These are phyloP conservation scores for Bryconaethiops microstoma DNA, from an alignment of 2,797 vertebrate species.

Conservation along the genomic window DNA sequence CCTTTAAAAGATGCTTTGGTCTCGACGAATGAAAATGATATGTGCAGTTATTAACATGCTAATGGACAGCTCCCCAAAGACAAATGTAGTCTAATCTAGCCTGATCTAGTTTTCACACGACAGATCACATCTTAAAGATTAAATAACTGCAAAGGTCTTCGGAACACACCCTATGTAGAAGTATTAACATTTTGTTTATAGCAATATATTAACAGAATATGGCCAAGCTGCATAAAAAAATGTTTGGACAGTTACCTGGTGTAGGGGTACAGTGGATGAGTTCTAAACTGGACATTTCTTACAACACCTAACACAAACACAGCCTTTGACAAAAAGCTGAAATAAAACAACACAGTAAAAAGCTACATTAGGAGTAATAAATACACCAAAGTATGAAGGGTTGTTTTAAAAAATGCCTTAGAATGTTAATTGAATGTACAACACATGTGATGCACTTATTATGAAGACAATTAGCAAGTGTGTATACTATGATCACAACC, in stretches of 20 bases:
- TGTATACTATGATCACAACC: slow-evolving; percentile 24
- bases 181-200: background rate
- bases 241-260: slow-evolving; percentile 4
- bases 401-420: slow-evolving; percentile 73
- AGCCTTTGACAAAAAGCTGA: slow-evolving; percentile 23
- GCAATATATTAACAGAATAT: slow-evolving; percentile 5
- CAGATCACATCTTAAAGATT: background rate
- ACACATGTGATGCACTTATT: slow-evolving; percentile 85
- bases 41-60: background rate
- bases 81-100: background rate
- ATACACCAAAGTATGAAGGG: slow-evolving; percentile 84
- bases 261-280: background rate
- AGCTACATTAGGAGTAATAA: slow-evolving; percentile 71
- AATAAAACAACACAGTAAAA: slow-evolving; percentile 13
- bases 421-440: slow-evolving; percentile 92
- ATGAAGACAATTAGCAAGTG: slow-evolving; percentile 60
- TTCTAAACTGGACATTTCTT: slow-evolving; percentile 11
- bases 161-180: background rate
- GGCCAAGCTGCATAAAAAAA: background rate
- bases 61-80: background rate
- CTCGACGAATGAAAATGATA: background rate
- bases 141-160: background rate
- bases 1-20: background rate
- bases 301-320: background rate
- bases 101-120: background rate